Evolutionary conservation across 2,113 vertebrate genomes (phyloP), one percentile per base, ranked within the genome.

Genomic region (Cygnus atratus): DNA sequence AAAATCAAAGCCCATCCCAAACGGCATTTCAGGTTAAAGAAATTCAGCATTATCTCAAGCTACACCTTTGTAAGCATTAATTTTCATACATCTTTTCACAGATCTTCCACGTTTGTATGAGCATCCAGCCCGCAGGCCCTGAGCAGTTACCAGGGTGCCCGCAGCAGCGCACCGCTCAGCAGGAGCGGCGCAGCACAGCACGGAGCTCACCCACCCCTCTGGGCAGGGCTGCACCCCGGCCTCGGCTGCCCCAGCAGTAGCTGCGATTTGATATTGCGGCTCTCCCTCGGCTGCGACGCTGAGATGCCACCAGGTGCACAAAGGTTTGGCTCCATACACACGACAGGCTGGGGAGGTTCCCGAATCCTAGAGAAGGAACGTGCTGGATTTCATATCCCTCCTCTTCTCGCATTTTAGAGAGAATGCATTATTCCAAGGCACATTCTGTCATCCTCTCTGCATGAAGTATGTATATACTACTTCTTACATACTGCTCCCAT

Each of bases 121-220:
- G 65, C 3, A 14, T 37, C 26, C 44, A 11, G 54, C 28, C 17
- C n/a, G 11, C 44, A 4, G 44, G 13, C 7, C 26, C 11, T 43
- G 22, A 4, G 1, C 0, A 6, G 10, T 20, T 15, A 9, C 1
- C 0, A 0, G 21, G 31, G 46, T 6, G 37, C 31, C 74, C 37
- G 3, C 13, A 35, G 25, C 15, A 33, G 22, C 2, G 48, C 54
- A 50, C 13, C 29, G 59, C 44, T 31, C 73, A 20, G 13, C 50
- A 15, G 0, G 0, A 26, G 22, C 0, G n/a, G n/a, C n/a, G n/a
- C 35, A 11, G 50, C 3, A 3, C 25, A 9, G 3, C 41, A 10
- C 43, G 11, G 62, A 24, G 8, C 10, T 25, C 13, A 61, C 3
- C 20, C 46, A 1, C 58, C 13, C 8, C 28, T 19, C 3, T 3